Percentiles rank a stretch among this genome's conserved stretches.
These are phyloP conservation scores for Tiliacea citrago DNA, from an alignment of 2,888 invertebrate species.

Conservation along the genomic window DNA sequence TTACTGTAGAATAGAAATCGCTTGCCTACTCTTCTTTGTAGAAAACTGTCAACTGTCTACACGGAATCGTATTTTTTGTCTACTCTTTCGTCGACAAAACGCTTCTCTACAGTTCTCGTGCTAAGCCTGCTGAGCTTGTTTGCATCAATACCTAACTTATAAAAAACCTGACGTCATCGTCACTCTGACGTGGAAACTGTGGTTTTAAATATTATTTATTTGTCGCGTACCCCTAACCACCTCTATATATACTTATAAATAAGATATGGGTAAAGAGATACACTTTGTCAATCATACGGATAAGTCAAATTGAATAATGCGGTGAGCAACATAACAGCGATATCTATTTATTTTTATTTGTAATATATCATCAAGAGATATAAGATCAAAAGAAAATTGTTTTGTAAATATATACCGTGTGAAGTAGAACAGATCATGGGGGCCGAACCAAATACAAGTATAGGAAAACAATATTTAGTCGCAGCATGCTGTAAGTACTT, in stretches of 20 bases:
- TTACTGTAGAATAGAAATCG: too few relatives aligned
- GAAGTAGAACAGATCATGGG: neutral
- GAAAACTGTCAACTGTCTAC: too few relatives aligned
- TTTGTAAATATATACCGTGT: neutral
- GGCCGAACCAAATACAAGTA: neutral
- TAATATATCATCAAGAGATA: neutral
- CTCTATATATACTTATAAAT: neutral
- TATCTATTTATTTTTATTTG: neutral
- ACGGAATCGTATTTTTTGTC: too few relatives aligned
- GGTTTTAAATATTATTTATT: neutral
- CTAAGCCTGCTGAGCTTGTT: neutral
- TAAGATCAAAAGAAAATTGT: neutral
- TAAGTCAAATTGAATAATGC: neutral
- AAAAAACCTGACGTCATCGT: neutral
- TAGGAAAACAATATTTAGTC: slow-evolving; percentile 1
- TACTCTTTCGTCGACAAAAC: too few relatives aligned
- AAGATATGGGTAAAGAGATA: neutral
- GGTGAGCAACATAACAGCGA: neutral
- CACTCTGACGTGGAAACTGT: neutral
- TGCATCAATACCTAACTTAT: neutral
- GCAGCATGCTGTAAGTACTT: slow-evolving; percentile 6
- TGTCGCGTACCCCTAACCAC: neutral
- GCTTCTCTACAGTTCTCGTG: too few relatives aligned
- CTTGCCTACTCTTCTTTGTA: too few relatives aligned
- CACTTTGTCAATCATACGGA: neutral